phyloP scores from a whole-genome alignment of 2,113 vertebrate species.

The Dendrocopos noguchii region DNA sequence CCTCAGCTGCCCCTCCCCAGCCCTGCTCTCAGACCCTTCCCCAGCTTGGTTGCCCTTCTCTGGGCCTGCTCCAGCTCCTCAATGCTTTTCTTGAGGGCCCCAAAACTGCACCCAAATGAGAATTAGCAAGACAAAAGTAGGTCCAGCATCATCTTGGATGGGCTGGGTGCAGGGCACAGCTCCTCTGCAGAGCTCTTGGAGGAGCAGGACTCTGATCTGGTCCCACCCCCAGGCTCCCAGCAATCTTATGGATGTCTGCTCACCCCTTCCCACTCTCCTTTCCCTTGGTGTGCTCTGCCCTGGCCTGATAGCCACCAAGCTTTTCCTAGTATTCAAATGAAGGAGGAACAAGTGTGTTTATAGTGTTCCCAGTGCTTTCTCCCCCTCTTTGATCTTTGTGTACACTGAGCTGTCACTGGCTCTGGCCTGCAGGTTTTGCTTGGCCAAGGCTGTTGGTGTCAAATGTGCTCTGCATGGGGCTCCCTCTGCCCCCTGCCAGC shows the following conservation, averaged over 20 bases:
- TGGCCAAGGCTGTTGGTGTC: accelerated
- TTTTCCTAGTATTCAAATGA: constrained; percentile 49
- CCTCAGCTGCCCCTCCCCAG: no score
- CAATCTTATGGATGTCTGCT: accelerated
- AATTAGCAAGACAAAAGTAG: accelerated
- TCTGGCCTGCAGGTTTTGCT: neutral
- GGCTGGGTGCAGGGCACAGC: neutral
- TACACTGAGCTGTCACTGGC: neutral
- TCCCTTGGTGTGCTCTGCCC: constrained; percentile 8
- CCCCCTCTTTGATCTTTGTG: constrained; percentile 42
- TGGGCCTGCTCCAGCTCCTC: no score
- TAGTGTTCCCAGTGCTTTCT: neutral
- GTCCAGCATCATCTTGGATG: neutral
- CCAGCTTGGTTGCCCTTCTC: no score
- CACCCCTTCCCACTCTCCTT: accelerated
- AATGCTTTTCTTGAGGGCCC: no score
- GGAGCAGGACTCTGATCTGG: accelerated
- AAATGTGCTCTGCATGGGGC: neutral
- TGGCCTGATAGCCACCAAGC: neutral
- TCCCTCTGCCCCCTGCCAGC: neutral
- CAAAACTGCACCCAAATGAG: no score
- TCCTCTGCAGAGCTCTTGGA: neutral
- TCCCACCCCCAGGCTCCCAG: accelerated
- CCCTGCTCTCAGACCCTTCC: no score
- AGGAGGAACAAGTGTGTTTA: neutral